Evolutionary conservation across 1,140 invertebrate genomes (phyloP).

Genomic region (Brachionus paranguensis): DNA sequence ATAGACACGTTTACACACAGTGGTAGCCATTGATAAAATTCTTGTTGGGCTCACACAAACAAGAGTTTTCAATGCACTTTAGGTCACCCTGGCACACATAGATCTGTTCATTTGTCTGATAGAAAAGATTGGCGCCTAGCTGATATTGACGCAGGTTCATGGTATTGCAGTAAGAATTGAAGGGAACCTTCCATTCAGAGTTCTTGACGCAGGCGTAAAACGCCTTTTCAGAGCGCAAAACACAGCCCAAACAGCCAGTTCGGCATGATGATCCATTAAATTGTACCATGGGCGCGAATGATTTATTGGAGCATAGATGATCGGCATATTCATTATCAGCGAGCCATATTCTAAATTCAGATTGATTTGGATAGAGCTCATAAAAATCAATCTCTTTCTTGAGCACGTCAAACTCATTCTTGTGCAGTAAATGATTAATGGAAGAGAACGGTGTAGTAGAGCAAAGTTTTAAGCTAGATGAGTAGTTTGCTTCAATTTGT

Average conservation of each 20-base stretch:
- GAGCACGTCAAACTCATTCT: constrained; percentile 24
- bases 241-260: background rate
- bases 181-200: constrained; percentile 7
- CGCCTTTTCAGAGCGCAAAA: background rate
- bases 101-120: background rate
- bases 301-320: constrained; percentile 18
- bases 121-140: background rate
- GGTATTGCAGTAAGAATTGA: constrained; percentile 32
- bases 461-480: background rate
- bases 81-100: background rate
- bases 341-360: background rate
- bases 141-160: background rate
- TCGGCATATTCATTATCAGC: constrained; percentile 33
- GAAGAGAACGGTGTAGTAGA: background rate
- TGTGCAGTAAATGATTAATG: constrained; percentile 20
- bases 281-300: background rate
- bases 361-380: background rate
- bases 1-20: background rate
- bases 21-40: background rate
- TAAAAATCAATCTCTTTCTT: constrained; percentile 15
- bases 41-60: background rate
- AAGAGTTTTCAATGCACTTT: background rate
- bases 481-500: background rate
- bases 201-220: background rate
- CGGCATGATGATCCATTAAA: background rate